A percentile compares a stretch with the other conserved stretches of the same genome.
Conservation (phyloP, 2,113 vertebrate genomes). For the Chaetorhynchus papuensis region DNA sequence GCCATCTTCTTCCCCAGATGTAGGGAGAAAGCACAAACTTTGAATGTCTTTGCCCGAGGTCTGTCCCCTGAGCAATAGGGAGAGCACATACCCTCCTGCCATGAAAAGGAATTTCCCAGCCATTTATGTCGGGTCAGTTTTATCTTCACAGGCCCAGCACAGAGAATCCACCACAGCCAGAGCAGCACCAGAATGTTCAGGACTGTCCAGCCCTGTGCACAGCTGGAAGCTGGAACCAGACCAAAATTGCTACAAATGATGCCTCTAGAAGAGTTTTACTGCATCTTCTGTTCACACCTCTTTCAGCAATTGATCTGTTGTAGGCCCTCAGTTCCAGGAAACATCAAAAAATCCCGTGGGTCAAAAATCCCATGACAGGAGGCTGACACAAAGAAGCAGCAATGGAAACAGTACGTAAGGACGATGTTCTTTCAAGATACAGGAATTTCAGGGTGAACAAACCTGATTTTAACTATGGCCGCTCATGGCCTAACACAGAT, state of each 20-base stretch:
- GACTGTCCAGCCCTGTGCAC: background rate
- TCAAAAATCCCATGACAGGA: background rate
- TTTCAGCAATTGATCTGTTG: background rate
- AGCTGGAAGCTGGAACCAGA: background rate
- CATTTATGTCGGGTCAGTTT: fast-evolving
- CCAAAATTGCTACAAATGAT: background rate
- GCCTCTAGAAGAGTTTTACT: background rate
- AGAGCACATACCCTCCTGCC: fast-evolving
- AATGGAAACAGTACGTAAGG: background rate
- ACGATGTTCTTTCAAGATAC: background rate
- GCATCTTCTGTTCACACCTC: background rate
- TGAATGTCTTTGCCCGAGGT: background rate
- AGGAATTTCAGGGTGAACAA: background rate
- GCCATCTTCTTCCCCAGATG: background rate
- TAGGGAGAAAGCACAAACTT: background rate
- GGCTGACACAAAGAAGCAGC: background rate
- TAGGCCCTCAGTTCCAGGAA: background rate
- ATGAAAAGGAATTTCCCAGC: background rate
- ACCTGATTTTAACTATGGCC: background rate
- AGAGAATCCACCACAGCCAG: background rate
- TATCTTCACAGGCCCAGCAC: background rate
- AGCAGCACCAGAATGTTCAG: background rate
- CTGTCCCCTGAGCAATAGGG: background rate
- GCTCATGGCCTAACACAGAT: background rate
- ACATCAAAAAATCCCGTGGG: background rate